Conservation (phyloP, 2,797 vertebrate species). For the Limnodromus scolopaceus region DNA sequence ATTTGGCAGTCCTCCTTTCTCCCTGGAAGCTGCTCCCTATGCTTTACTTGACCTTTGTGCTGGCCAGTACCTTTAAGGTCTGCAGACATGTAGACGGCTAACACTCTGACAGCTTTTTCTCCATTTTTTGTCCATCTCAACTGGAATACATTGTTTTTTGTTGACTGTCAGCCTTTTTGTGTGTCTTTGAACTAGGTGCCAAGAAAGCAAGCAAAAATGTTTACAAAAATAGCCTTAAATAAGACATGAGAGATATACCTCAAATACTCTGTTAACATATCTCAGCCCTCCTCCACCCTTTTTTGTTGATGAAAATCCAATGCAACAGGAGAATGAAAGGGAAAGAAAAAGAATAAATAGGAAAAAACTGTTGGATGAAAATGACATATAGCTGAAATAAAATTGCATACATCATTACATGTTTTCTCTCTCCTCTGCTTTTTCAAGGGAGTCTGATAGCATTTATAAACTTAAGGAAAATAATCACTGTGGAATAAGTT, state of each 20-base stretch:
- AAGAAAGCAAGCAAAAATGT: neutral
- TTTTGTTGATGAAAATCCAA: neutral
- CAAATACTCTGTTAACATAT: neutral
- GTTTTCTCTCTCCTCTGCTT: neutral
- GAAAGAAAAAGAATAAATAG: neutral
- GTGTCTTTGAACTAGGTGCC: neutral
- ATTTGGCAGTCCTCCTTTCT: neutral
- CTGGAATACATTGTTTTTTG: neutral
- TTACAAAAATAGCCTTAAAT: neutral
- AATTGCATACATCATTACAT: neutral
- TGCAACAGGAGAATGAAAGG: neutral
- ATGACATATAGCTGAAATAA: neutral
- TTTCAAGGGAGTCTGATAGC: neutral
- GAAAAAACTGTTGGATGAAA: neutral
- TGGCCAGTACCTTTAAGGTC: neutral
- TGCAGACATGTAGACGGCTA: neutral
- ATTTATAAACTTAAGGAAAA: neutral
- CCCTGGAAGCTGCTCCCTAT: neutral
- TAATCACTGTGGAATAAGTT: neutral
- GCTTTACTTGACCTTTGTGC: neutral
- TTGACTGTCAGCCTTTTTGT: neutral
- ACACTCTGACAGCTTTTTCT: neutral
- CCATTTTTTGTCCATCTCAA: neutral
- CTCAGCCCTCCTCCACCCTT: neutral
- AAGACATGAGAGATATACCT: neutral